Base-by-base conservation (phyloP, 2,113 vertebrate species). In the Prietella phreatophila region DNA sequence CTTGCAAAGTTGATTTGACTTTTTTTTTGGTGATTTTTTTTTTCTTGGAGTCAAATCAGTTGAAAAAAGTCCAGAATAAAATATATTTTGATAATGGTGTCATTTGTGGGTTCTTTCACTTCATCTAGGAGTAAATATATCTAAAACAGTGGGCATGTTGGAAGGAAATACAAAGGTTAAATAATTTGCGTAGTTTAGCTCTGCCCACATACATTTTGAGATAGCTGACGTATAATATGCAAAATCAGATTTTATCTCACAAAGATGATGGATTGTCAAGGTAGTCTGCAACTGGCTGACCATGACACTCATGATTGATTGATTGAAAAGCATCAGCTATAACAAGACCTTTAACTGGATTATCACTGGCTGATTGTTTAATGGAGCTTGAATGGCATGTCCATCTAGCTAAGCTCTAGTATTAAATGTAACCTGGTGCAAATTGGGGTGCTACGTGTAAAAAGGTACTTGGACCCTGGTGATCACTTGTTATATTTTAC, bases 11-110 rank as follows among this genome's bases (percentile, higher is more conserved):
- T 96, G 96, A 97, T 97, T 97, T 97, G 97, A 98, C 96, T 97
- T 96, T 69, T 96, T 98, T 97, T 96, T 84, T 97, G 98, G 97
- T 97, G n/a, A n/a, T 78, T 50, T 73, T 22, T 39, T 50, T 76
- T 97, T 60, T 47, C 27, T 83, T 84, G 96, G 96, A 97, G 96
- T 98, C 97, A 96, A 96, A 98, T 97, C 96, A 97, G 96, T 93
- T 96, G 95, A 33, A 39, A 53, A 95, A 97, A 97, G 96, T 98
- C 97, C 98, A 98, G 97, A 99, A 99, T 99, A 99, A 99, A 99
- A 97, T 99, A 97, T 99, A 99, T 99, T 99, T 99, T 99, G 98
- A 99, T 99, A 99, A 97, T 96, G 97, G 86, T 19, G 55, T 93
- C 10, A 87, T 39, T 58, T 65, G 61, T 33, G 47, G 47, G 50